Evolutionary conservation across 2,113 vertebrate genomes (phyloP).

Genomic region (Lagopus leucura): DNA sequence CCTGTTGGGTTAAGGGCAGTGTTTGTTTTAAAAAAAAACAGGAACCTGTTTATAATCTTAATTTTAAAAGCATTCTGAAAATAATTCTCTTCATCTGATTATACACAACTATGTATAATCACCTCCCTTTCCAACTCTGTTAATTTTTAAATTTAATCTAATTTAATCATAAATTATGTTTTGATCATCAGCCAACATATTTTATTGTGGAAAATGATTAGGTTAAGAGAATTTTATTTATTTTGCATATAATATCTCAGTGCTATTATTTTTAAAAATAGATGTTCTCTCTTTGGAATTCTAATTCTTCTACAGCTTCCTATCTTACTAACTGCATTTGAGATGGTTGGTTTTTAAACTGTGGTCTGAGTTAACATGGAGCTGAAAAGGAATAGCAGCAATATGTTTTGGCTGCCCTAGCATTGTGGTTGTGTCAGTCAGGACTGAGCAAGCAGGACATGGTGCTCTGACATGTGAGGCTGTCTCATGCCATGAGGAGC

Average conservation of each 20-base stretch:
- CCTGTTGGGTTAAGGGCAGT: background rate
- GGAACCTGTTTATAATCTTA: background rate
- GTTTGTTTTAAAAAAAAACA: background rate
- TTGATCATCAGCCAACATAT: background rate
- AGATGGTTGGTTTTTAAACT: background rate
- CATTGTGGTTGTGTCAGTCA: conserved; percentile 11
- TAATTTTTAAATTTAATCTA: background rate
- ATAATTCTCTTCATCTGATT: background rate
- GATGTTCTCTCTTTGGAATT: background rate
- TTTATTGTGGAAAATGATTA: background rate
- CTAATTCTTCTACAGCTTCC: background rate
- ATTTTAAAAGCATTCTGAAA: background rate
- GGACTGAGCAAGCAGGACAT: background rate
- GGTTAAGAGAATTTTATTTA: background rate
- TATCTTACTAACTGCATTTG: background rate
- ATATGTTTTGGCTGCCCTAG: background rate
- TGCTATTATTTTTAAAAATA: background rate
- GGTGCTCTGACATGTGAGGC: background rate
- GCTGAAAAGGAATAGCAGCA: background rate
- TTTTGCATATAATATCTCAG: background rate
- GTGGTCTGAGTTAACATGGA: background rate
- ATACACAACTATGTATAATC: background rate
- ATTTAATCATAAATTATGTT: background rate
- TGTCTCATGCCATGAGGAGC: background rate
- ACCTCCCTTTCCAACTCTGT: background rate